Conservation (phyloP, 2,888 invertebrate species). For the Dioctria rufipes region DNA sequence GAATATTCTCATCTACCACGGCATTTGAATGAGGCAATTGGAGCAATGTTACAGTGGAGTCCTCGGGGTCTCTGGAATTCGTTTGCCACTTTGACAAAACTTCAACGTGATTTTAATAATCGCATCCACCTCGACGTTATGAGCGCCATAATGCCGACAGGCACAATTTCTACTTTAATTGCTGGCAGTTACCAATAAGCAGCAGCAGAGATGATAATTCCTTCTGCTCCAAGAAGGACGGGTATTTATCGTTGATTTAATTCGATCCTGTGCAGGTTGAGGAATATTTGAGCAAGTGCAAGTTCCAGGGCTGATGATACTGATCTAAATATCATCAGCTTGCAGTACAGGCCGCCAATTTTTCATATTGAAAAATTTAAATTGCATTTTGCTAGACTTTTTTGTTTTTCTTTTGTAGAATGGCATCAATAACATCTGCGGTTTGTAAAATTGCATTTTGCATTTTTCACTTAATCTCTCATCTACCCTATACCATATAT, state of each 20-base stretch:
- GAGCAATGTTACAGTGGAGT: not conserved
- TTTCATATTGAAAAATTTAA: too few relatives aligned
- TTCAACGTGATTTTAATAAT: conserved; percentile 47
- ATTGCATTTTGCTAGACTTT: too few relatives aligned
- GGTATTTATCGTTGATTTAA: conserved; percentile 31
- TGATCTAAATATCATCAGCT: too few relatives aligned
- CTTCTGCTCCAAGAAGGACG: conserved; percentile 14
- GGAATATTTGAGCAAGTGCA: not conserved
- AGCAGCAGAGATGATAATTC: conserved; percentile 32
- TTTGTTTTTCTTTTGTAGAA: too few relatives aligned
- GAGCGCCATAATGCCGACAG: conserved; percentile 12
- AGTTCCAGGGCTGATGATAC: not conserved
- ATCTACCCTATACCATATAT: conserved; percentile 18
- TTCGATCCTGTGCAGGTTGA: conserved; percentile 16
- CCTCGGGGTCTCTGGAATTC: conserved; percentile 11
- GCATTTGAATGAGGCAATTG: not conserved
- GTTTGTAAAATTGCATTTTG: conserved; percentile 9
- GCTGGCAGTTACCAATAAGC: conserved; percentile 41
- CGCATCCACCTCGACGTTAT: not conserved
- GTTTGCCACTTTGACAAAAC: conserved; percentile 45
- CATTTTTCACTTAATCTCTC: conserved; percentile 21
- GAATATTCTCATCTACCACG: not conserved
- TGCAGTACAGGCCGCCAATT: too few relatives aligned
- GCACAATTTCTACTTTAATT: conserved; percentile 38
- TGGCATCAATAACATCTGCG: too few relatives aligned